A percentile compares a stretch with the other conserved stretches of the same genome.
phyloP scores from a whole-genome alignment of 2,797 vertebrate species.

The Sphaeramia orbicularis region DNA sequence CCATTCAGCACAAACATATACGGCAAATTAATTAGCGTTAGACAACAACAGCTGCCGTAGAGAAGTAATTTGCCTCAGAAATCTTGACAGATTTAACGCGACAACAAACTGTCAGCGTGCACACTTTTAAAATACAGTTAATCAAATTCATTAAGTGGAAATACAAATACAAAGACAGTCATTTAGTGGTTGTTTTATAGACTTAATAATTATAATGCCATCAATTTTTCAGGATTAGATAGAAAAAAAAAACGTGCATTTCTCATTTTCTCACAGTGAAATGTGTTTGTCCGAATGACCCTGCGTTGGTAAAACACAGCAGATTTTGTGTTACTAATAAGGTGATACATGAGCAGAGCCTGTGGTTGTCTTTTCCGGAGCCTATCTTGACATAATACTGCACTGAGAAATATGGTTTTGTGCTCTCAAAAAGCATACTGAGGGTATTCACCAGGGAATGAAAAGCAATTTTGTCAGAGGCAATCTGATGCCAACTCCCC shows the following conservation, averaged over 20 bases:
- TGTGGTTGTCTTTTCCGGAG: slow-evolving; percentile 66
- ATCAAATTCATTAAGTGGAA: slow-evolving; percentile 70
- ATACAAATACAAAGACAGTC: slow-evolving; percentile 50
- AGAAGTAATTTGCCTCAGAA: slow-evolving; percentile 65
- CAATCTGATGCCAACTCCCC: slow-evolving; percentile 92
- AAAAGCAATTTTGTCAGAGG: slow-evolving; percentile 95
- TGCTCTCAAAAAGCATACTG: slow-evolving; percentile 82
- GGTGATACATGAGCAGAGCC: slow-evolving; percentile 67
- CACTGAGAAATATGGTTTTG: slow-evolving; percentile 81
- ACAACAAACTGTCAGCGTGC: slow-evolving; percentile 64
- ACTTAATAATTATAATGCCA: slow-evolving; percentile 46
- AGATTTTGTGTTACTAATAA: slow-evolving; percentile 66
- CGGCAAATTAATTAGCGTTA: slow-evolving; percentile 73
- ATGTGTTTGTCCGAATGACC: slow-evolving; percentile 52
- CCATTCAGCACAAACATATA: slow-evolving; percentile 69
- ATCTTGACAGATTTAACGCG: slow-evolving; percentile 72
- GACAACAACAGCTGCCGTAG: slow-evolving; percentile 71
- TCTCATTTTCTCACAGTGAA: slow-evolving; percentile 33
- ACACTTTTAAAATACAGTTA: slow-evolving; percentile 69
- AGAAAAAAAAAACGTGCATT: slow-evolving; percentile 18
- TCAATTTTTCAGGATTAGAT: slow-evolving; percentile 26
- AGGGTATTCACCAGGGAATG: slow-evolving; percentile 92
- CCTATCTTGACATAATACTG: slow-evolving; percentile 82
- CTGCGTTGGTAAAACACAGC: slow-evolving; percentile 49
- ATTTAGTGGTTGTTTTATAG: slow-evolving; percentile 60